A percentile compares a stretch with the other conserved stretches of the same genome.
Conservation (phyloP, 2,888 invertebrate genomes). For the Leuctra nigra region DNA sequence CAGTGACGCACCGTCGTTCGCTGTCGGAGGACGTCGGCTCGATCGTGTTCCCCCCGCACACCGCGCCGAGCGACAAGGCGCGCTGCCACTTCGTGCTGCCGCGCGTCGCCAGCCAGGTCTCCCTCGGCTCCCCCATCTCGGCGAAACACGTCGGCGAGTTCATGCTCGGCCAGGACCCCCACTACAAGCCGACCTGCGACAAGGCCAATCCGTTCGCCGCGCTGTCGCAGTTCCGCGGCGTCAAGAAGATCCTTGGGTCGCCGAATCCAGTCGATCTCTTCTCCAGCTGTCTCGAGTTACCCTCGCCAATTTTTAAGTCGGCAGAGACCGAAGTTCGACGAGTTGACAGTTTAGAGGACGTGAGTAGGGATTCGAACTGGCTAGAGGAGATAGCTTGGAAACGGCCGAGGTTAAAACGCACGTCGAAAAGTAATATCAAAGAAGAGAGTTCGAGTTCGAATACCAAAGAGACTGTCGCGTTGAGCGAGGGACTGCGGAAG, state of each 20-base stretch:
- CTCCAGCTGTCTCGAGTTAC: constrained; percentile 70
- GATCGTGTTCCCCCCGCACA: constrained; percentile 52
- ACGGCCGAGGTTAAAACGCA: neutral
- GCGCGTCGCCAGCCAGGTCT: constrained; percentile 29
- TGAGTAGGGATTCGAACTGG: neutral
- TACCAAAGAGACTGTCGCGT: too few relatives aligned
- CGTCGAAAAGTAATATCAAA: too few relatives aligned
- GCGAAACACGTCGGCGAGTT: constrained; percentile 68
- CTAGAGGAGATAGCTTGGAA: neutral
- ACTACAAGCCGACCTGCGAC: constrained; percentile 60
- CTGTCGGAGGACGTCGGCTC: constrained; percentile 61
- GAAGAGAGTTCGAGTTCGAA: too few relatives aligned
- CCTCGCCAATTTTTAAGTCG: constrained; percentile 51
- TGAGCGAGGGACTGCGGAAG: too few relatives aligned
- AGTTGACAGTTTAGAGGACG: neutral
- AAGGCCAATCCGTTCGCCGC: constrained; percentile 67
- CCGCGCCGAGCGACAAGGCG: constrained; percentile 66
- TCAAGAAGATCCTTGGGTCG: constrained; percentile 68
- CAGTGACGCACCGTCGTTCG: constrained; percentile 64
- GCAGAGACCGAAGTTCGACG: constrained; percentile 23
- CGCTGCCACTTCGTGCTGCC: constrained; percentile 56
- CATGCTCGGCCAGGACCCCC: constrained; percentile 78
- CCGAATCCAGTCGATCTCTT: constrained; percentile 46
- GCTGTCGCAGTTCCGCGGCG: constrained; percentile 69
- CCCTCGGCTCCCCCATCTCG: constrained; percentile 41